Evolutionary conservation across 2,888 invertebrate genomes (phyloP), one percentile per base, ranked within the genome.

Genomic region (Eudemis profundana): DNA sequence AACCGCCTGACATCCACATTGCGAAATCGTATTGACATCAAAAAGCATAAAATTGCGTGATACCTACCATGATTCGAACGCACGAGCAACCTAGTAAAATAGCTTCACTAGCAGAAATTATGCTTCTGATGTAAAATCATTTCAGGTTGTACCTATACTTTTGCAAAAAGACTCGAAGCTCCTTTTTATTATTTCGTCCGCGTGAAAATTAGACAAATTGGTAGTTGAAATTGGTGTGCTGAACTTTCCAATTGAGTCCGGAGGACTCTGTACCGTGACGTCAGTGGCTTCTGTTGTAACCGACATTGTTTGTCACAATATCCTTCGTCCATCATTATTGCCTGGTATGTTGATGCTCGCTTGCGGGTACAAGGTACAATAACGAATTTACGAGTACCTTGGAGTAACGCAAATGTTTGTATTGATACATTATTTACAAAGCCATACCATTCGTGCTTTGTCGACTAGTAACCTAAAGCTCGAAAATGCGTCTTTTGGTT

Each of bases 251-350:
- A 85, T 85, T 85, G 81, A 78, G 50, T 38, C 40, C 61, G 60
- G 66, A 71, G 82, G 86, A 87, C 86, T 87, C 82, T 77, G 83
- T 68, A 79, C 83, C 61, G 57, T 85, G 82, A 82, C 82, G 85
- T 85, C 84, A 82, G 56, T 62, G 77, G 73, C 74, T 78, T 74
- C 76, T 68, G 77, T 76, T 79, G 77, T 70, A 64, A 61, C 65
- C 46, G 15, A 29, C 74, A 74, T 78, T 83, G 82, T 82, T 83
- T 81, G 77, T 78, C 77, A 82, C 76, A 79, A 81, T 79, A 79
- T 78, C 77, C 80, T 78, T 72, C 46, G 50, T 14, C 57, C 70
- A 67, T 68, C 73, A 70, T 74, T 68, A 64, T 69, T 67, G 70
- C 70, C 73, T 70, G 70, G 71, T 68, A 64, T 36, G 60, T 29